Evolutionary conservation across 1,140 invertebrate genomes (phyloP), one percentile per base, ranked within the genome.

Genomic region (Camponotus pennsylvanicus): DNA sequence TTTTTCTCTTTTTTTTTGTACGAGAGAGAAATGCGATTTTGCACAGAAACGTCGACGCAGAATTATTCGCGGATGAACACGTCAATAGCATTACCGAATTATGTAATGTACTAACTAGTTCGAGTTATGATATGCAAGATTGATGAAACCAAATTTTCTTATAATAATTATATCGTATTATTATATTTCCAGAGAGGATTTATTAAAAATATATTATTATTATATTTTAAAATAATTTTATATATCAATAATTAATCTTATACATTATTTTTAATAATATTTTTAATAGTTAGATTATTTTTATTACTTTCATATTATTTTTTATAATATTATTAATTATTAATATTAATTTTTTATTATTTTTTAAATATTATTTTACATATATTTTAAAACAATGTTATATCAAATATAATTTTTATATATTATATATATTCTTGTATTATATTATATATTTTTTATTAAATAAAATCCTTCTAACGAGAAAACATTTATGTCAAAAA

Each of bases 81-180:
- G 5, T 13, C 13, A 32, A 70, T 70, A 52, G 67, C 21, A 8
- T 55, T 18, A 27, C 8, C 13, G 15, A n/a, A 13, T 45, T 37
- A 27, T 27, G 55, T 42, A 76, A 77, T 32, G 61, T 82, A 82
- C 64, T 42, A n/a, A 45, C 21, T 71, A 64, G 27, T 34, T 64
- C 52, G 52, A 57, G 61, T 75, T 42, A 57, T 3, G 21, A 15
- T 27, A 27, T 21, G 1, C 0, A 59, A 76, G 13, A 76, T 73
- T 63, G 21, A 59, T 40, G 42, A 77, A 42, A n/a, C 21, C 3
- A n/a, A 9, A n/a, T 55, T 55, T 9, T 7, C 3, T 55, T n/a
- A 9, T 9, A 55, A 45, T 45, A 21, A 21, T 40, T 32, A 34
- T 32, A 63, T 67, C n/a, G 4, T 57, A 3, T 73, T n/a, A 37